Conservation (phyloP, 2,113 vertebrate genomes). For the Takifugu bimaculatus region DNA sequence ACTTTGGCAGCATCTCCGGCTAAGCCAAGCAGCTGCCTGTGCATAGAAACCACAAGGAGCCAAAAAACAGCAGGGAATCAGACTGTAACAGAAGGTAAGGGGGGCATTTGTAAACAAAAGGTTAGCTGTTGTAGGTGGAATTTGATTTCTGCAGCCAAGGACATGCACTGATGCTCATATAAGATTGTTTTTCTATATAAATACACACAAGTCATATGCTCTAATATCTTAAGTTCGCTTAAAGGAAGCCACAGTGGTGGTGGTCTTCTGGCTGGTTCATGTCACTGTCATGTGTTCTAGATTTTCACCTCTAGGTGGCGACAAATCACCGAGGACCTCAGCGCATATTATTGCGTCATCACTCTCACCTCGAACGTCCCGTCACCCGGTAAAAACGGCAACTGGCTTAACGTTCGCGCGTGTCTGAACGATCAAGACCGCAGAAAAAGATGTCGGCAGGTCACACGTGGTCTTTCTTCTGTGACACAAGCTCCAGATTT, state of each 20-base stretch:
- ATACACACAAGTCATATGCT: too few species aligned
- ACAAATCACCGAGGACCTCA: slow-evolving; percentile 22
- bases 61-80: slow-evolving; percentile 35
- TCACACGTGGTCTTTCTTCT: background rate
- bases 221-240: too few species aligned
- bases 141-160: too few species aligned
- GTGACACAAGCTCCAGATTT: background rate
- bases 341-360: background rate
- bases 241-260: slow-evolving; percentile 7
- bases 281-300: background rate
- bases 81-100: slow-evolving; percentile 8
- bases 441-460: background rate
- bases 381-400: background rate
- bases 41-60: slow-evolving; percentile 36
- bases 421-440: slow-evolving; percentile 24
- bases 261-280: background rate
- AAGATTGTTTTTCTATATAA: background rate
- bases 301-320: slow-evolving; percentile 44
- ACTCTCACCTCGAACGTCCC: background rate
- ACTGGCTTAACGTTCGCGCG: background rate
- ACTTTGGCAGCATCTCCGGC: slow-evolving; percentile 47
- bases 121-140: background rate
- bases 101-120: background rate
- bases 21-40: slow-evolving; percentile 56
- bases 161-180: too few species aligned